Evolutionary conservation across 2,113 vertebrate species (phyloP).

Genomic region (Hippocampus barbouri): DNA sequence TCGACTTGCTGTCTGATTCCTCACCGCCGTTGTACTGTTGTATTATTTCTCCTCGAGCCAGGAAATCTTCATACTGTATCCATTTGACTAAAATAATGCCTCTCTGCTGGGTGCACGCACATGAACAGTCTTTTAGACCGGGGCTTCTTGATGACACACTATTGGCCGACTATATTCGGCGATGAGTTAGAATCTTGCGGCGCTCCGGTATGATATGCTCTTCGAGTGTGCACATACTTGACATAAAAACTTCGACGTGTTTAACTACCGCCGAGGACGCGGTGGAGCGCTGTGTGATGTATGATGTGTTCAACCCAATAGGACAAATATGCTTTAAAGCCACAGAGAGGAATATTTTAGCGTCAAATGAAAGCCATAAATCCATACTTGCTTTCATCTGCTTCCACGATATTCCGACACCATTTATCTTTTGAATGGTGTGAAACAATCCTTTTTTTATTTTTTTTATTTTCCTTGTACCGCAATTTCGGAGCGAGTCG

Average conservation of each 20-base stretch:
- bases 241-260: conserved; percentile 21
- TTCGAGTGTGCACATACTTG: background rate
- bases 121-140: background rate
- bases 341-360: conserved; percentile 10
- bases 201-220: background rate
- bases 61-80: conserved; percentile 10
- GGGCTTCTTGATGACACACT: background rate
- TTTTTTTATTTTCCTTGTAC: background rate
- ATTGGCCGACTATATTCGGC: background rate
- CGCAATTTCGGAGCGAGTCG: too few species aligned
- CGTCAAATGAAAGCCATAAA: conserved; percentile 46
- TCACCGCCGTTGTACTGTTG: conserved; percentile 13
- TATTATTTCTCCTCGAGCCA: conserved; percentile 23
- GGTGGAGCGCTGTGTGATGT: background rate
- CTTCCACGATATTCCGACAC: background rate
- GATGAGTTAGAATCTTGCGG: background rate
- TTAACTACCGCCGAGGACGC: conserved; percentile 16
- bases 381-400: conserved; percentile 4
- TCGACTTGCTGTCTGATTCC: background rate
- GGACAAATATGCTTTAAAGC: conserved; percentile 16
- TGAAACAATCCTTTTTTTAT: background rate
- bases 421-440: background rate
- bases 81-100: conserved; percentile 11
- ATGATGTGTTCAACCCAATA: conserved; percentile 3
- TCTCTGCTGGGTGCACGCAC: conserved; percentile 6